Conservation (phyloP, 2,113 vertebrate genomes). For the Myiozetetes cayanensis region DNA sequence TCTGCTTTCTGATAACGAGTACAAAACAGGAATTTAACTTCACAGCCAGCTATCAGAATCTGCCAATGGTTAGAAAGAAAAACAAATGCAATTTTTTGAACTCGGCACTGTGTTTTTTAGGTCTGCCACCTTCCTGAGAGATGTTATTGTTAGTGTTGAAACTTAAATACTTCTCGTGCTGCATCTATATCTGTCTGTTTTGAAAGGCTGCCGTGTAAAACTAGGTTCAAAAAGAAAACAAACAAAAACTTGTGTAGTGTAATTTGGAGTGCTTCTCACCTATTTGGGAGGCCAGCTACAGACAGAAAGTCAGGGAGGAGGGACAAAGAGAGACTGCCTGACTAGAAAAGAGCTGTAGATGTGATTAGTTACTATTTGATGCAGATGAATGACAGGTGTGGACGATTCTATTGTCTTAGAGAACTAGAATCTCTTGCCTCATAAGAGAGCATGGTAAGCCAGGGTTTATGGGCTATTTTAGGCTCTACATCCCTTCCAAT, state of each 20-base stretch:
- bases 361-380: background rate
- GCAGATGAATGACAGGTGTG: background rate
- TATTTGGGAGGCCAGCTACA: background rate
- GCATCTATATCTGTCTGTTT: background rate
- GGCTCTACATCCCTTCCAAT: background rate
- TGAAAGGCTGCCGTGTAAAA: background rate
- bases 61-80: constrained; percentile 68
- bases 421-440: background rate
- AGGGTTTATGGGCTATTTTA: background rate
- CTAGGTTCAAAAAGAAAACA: background rate
- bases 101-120: background rate
- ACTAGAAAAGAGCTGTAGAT: background rate
- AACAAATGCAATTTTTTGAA: background rate
- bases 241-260: background rate
- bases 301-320: background rate
- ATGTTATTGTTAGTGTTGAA: background rate
- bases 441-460: background rate
- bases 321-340: background rate
- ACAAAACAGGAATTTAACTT: constrained; percentile 77
- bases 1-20: constrained; percentile 75
- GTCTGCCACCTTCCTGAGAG: background rate
- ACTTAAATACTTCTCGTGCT: background rate
- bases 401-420: background rate
- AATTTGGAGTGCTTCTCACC: background rate
- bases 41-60: constrained; percentile 67